Conservation (phyloP, 2,113 vertebrate genomes). For the Noctilio leporinus region DNA sequence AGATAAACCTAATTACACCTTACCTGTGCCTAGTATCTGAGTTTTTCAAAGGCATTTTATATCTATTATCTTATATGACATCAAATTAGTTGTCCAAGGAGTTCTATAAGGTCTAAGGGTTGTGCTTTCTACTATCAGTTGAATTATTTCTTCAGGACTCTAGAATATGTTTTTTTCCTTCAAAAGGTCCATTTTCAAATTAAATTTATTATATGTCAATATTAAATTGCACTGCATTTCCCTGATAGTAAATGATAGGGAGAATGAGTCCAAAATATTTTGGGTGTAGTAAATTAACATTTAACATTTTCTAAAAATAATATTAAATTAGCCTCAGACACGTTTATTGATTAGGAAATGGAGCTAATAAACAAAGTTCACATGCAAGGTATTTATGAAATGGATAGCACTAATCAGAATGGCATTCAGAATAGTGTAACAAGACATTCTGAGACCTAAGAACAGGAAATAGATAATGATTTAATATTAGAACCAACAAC, state of each 20-base stretch:
- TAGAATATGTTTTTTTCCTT: neutral
- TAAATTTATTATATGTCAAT: constrained; percentile 19
- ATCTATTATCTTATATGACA: neutral
- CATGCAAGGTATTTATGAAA: neutral
- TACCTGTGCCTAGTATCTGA: neutral
- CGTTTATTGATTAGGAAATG: neutral
- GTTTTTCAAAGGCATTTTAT: constrained; percentile 2
- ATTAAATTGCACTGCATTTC: constrained; percentile 15
- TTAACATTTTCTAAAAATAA: constrained; percentile 34
- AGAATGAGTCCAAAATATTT: neutral
- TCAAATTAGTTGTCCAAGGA: neutral
- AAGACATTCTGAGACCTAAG: constrained; percentile 3
- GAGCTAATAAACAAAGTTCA: neutral
- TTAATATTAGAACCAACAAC: constrained; percentile 35
- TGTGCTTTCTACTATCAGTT: neutral
- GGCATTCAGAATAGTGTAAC: neutral
- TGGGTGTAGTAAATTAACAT: neutral
- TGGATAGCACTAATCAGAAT: neutral
- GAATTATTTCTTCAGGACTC: neutral
- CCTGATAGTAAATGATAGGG: neutral
- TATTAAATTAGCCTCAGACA: neutral
- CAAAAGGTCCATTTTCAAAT: neutral
- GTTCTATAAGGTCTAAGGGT: neutral
- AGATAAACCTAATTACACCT: neutral
- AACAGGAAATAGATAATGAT: neutral